Evolutionary conservation across 2,888 invertebrate species (phyloP).

Genomic region (Cryptophagus acutangulus): DNA sequence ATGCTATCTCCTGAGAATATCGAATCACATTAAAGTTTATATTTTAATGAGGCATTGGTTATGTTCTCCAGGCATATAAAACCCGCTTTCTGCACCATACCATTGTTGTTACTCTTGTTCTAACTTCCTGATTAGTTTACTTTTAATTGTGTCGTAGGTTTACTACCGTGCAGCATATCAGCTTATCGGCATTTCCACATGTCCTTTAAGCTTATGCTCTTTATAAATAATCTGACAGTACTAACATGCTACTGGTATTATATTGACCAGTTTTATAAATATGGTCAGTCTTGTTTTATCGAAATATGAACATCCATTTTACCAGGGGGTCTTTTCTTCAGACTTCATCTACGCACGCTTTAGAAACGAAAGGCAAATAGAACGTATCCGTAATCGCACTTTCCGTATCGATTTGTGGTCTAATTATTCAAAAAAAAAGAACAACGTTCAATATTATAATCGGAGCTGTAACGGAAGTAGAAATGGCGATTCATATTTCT

Average conservation of each 20-base stretch:
- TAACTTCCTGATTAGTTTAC: slow-evolving; percentile 6
- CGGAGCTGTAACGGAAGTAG: no score
- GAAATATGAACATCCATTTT: no score
- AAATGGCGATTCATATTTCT: no score
- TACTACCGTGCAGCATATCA: no score
- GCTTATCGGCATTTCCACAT: slow-evolving; percentile 1
- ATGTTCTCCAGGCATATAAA: not conserved
- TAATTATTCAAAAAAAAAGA: no score
- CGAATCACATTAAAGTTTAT: slow-evolving; percentile 36
- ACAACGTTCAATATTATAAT: no score
- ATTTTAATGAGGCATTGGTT: slow-evolving; percentile 34
- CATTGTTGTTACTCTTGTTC: not conserved
- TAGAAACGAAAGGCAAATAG: no score
- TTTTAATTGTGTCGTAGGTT: slow-evolving; percentile 7
- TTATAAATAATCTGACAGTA: not conserved
- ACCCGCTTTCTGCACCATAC: not conserved
- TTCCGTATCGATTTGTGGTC: no score
- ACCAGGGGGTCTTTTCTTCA: no score
- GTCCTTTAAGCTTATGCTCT: slow-evolving; percentile 1
- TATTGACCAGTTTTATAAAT: not conserved
- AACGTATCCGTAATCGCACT: no score
- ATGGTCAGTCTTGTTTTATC: no score
- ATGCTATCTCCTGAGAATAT: slow-evolving; percentile 34
- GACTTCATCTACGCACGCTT: no score
- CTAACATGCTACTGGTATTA: slow-evolving; percentile 2